phyloP scores from a whole-genome alignment of 2,797 vertebrate genomes.

The Lutjanus argentimaculatus region DNA sequence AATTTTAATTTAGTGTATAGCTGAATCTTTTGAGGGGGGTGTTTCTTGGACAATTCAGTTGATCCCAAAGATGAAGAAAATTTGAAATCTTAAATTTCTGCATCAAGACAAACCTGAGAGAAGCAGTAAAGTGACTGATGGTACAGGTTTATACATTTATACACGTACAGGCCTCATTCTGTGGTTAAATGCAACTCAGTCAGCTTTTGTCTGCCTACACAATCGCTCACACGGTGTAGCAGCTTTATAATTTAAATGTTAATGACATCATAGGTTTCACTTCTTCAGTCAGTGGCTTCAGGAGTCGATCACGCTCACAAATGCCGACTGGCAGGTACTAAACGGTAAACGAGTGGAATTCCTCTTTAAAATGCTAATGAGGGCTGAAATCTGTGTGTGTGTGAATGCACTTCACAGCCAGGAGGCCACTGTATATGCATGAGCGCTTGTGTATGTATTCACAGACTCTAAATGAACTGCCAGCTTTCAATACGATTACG shows the following conservation, averaged over 20 bases:
- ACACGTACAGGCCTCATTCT: slow-evolving; percentile 2
- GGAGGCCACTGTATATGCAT: slow-evolving; percentile 59
- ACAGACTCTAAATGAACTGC: slow-evolving; percentile 65
- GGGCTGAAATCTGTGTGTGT: slow-evolving; percentile 30
- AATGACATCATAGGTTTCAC: slow-evolving; percentile 69
- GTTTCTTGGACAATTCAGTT: background rate
- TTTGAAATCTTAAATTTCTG: background rate
- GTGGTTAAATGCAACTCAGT: slow-evolving; percentile 45
- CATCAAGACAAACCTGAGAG: background rate
- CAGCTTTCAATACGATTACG: slow-evolving; percentile 52
- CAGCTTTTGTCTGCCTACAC: slow-evolving; percentile 43
- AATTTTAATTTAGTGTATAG: slow-evolving; percentile 13
- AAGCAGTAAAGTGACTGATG: background rate
- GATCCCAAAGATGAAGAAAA: background rate
- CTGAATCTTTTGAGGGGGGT: background rate
- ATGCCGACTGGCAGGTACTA: slow-evolving; percentile 72
- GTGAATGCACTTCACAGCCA: slow-evolving; percentile 46
- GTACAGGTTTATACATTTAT: slow-evolving; percentile 17
- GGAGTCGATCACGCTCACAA: slow-evolving; percentile 46
- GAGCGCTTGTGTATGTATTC: slow-evolving; percentile 54
- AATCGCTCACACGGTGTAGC: slow-evolving; percentile 14
- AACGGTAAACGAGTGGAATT: slow-evolving; percentile 64
- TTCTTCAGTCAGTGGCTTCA: slow-evolving; percentile 38
- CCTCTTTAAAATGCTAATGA: slow-evolving; percentile 78
- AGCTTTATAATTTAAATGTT: slow-evolving; percentile 70